Evolutionary conservation across 2,113 vertebrate species (phyloP).

Genomic region (Alces alces): DNA sequence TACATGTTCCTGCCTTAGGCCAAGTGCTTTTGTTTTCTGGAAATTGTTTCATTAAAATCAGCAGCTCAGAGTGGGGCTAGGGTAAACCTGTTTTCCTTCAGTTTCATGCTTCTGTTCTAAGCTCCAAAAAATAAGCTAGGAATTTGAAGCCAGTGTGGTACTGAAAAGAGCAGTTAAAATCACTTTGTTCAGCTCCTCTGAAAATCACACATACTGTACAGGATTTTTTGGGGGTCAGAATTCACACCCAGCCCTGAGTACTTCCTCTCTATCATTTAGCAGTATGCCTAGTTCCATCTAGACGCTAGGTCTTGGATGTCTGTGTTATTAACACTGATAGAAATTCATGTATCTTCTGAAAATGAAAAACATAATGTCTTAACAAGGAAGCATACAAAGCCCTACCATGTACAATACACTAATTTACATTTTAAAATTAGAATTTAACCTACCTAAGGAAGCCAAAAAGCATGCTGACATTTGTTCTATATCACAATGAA

Average conservation of each 20-base stretch:
- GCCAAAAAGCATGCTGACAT: background rate
- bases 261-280: background rate
- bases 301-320: background rate
- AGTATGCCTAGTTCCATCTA: background rate
- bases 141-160: background rate
- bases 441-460: background rate
- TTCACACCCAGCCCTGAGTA: background rate
- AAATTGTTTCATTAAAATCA: conserved; percentile 5
- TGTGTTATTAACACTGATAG: background rate
- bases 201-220: background rate
- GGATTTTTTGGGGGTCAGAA: background rate
- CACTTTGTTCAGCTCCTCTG: background rate
- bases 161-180: background rate
- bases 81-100: background rate
- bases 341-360: background rate
- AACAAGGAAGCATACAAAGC: background rate
- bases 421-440: background rate
- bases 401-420: background rate
- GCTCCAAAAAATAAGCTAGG: background rate
- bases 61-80: background rate
- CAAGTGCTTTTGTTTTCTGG: background rate
- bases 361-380: background rate
- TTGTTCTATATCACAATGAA: background rate
- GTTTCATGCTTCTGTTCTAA: conserved; percentile 4
- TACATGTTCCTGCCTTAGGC: background rate